Percentiles rank a stretch among this genome's conserved stretches.
phyloP scores from a whole-genome alignment of 2,797 vertebrate species.

The Antrozous pallidus region DNA sequence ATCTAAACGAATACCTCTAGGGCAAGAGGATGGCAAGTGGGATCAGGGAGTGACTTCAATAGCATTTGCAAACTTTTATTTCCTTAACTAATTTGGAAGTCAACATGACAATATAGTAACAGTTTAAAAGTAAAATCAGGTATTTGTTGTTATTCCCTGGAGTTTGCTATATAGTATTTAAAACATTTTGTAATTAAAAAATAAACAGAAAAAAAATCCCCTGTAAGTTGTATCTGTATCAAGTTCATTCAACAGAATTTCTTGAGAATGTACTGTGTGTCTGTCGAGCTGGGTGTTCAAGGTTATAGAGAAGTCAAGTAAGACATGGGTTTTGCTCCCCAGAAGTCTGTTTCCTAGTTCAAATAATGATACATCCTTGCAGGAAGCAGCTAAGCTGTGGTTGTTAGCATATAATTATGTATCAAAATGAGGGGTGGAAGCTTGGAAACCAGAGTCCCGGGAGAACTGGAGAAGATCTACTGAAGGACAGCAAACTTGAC shows the following conservation, averaged over 20 bases:
- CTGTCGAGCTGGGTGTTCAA: background rate
- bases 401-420: background rate
- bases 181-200: slow-evolving; percentile 16
- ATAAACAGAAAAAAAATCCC: background rate
- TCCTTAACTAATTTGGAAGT: background rate
- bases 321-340: background rate
- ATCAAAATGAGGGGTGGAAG: background rate
- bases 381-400: background rate
- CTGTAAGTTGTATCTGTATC: background rate
- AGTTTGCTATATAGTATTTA: background rate
- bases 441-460: background rate
- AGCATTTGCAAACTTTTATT: background rate
- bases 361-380: background rate
- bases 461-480: background rate
- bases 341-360: background rate
- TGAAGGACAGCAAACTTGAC: background rate
- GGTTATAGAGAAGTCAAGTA: background rate
- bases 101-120: background rate
- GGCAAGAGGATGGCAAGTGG: background rate
- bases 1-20: background rate
- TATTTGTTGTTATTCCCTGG: background rate
- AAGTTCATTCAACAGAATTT: background rate
- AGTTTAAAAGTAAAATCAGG: background rate
- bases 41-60: background rate
- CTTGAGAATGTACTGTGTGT: background rate